Conservation (phyloP, 2,888 invertebrate genomes). For the Neria commutata region DNA sequence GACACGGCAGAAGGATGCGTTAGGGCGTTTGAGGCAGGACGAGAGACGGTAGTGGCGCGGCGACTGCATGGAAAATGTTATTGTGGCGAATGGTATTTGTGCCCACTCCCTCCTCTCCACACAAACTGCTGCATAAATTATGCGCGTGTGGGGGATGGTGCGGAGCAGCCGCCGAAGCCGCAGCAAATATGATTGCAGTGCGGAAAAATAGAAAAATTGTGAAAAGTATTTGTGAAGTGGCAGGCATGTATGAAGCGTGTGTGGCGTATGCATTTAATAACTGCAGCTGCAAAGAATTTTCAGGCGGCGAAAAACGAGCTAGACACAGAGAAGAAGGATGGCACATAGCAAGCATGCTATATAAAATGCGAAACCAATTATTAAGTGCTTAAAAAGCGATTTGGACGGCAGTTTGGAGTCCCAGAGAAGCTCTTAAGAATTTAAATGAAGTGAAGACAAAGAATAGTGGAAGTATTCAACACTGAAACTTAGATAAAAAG, state of each 20-base stretch:
- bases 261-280: neutral
- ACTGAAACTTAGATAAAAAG: too few relatives aligned
- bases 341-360: too few relatives aligned
- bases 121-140: constrained; percentile 1
- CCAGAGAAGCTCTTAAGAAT: too few relatives aligned
- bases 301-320: too few relatives aligned
- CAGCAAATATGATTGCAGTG: neutral
- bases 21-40: neutral
- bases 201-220: neutral
- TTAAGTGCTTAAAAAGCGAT: too few relatives aligned
- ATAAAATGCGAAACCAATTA: too few relatives aligned
- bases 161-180: neutral
- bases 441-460: too few relatives aligned
- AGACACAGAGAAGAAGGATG: too few relatives aligned
- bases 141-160: neutral
- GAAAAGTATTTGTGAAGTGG: neutral
- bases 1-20: neutral
- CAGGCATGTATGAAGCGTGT: neutral
- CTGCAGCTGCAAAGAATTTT: too few relatives aligned
- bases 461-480: too few relatives aligned
- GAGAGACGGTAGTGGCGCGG: neutral
- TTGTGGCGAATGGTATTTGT: neutral
- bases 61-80: too few relatives aligned
- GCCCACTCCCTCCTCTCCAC: neutral
- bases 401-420: too few relatives aligned